Evolutionary conservation across 2,888 invertebrate genomes (phyloP), one percentile per base, ranked within the genome.

Genomic region (Apocheima hispidaria): DNA sequence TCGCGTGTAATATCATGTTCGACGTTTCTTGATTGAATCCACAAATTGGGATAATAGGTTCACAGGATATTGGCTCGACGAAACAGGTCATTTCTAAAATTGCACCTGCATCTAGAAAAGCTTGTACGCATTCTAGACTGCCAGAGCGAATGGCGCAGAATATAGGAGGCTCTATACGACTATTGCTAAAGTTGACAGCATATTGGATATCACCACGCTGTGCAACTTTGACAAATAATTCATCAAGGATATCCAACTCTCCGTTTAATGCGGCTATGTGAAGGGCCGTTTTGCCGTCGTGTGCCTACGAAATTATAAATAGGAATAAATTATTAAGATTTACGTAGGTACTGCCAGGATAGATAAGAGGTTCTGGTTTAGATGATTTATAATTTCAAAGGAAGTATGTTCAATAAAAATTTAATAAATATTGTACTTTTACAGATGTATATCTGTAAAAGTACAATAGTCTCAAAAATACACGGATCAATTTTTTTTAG

Each of bases 201-300:
- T 61, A n/a, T n/a, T n/a, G n/a, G n/a, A n/a, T n/a, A n/a, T n/a
- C 12, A 12, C 12, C 23, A 16, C 51, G 54, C 30, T 62, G 86
- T 0, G 80, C 79, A 2, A 87, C 76, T 18, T 82, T 81, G 7
- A 93, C 75, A 23, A 93, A 76, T 20, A 93, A 81, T 70, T 89
- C 88, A 51, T 82, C 81, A 1, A 93, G 71, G 1, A 93, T 83
- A 10, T 86, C 83, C 12, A 82, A 28, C 63, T 90, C 84, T 2
- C 89, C 91, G 5, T 77, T 70, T 9, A 78, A 73, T 18, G 93
- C 92, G 43, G 93, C 93, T 18, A 88, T 79, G 66, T 93, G 93
- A 1, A 93, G 76, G 0, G 91, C 86, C 0, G 71, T 67, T 16
- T 66, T 68, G 20, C 68, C 74, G 12, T 71, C 44, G 0, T 65